Evolutionary conservation across 2,113 vertebrate species (phyloP).

Genomic region (Ailuropoda melanoleuca): DNA sequence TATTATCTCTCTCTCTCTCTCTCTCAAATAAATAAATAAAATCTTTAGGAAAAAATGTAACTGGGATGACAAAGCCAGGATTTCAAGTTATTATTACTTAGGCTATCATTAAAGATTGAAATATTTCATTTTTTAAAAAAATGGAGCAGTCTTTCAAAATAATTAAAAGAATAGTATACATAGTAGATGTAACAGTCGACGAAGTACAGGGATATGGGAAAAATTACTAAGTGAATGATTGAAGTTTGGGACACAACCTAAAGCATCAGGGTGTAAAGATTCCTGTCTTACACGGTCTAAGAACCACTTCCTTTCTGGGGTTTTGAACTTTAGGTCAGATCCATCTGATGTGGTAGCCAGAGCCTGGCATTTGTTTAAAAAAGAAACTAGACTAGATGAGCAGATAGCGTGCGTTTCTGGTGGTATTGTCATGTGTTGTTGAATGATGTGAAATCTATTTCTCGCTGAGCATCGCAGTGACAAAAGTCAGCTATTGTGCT

Average conservation of each 20-base stretch:
- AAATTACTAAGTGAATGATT: neutral
- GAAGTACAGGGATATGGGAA: neutral
- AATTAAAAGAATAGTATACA: neutral
- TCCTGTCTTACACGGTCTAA: neutral
- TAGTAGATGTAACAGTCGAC: neutral
- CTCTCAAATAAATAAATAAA: neutral
- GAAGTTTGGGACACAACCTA: neutral
- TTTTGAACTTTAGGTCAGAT: neutral
- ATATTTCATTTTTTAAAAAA: neutral
- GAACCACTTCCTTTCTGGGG: neutral
- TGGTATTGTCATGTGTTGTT: neutral
- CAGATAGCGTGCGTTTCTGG: neutral
- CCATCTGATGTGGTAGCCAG: neutral
- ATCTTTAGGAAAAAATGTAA: neutral
- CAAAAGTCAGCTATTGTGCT: neutral
- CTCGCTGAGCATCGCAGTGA: neutral
- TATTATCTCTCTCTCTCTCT: neutral
- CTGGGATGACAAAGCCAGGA: neutral
- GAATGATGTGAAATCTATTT: neutral
- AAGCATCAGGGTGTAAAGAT: neutral
- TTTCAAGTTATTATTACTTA: constrained; percentile 23
- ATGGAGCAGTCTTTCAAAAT: neutral
- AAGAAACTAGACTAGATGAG: neutral
- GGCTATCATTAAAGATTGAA: neutral
- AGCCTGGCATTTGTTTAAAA: neutral